Conservation (phyloP, 2,888 invertebrate genomes). For the Bruchidius siliquastri region DNA sequence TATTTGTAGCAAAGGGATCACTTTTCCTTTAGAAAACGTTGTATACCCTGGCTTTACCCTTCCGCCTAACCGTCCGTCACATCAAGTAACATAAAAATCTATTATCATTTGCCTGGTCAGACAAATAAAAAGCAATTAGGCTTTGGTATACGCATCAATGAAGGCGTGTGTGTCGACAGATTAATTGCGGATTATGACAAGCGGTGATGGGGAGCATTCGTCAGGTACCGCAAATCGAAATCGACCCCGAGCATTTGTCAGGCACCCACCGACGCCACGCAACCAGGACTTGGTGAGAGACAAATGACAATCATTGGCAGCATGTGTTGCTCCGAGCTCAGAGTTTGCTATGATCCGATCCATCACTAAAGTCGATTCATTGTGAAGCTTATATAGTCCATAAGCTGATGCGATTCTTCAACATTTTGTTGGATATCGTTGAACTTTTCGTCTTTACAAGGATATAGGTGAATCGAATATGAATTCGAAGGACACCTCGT, state of each 20-base stretch:
- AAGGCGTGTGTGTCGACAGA: constrained; percentile 16
- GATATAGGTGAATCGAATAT: too few relatives aligned
- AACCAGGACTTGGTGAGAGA: neutral
- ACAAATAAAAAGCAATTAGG: constrained; percentile 19
- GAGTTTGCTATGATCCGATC: neutral
- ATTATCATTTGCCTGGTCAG: constrained; percentile 4
- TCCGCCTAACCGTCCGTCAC: constrained; percentile 5
- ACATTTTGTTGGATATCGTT: too few relatives aligned
- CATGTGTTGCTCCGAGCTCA: neutral
- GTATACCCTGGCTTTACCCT: neutral
- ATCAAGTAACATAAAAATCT: constrained; percentile 8
- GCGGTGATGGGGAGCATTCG: constrained; percentile 12
- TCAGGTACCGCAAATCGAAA: constrained; percentile 16
- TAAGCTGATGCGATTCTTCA: too few relatives aligned
- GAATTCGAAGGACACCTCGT: too few relatives aligned
- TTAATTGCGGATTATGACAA: constrained; percentile 17
- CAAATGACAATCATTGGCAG: neutral
- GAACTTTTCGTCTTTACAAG: too few relatives aligned
- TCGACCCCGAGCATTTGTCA: neutral
- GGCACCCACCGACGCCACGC: neutral
- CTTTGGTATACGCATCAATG: constrained; percentile 5
- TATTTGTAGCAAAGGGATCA: too few relatives aligned
- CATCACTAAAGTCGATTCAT: too few relatives aligned
- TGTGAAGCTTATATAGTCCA: too few relatives aligned
- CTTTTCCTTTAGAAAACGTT: too few relatives aligned